Percentiles rank a stretch among this genome's conserved stretches.
These are phyloP conservation scores for Muraenolepis orangiensis DNA, from an alignment of 2,797 vertebrate species.

Conservation along the genomic window DNA sequence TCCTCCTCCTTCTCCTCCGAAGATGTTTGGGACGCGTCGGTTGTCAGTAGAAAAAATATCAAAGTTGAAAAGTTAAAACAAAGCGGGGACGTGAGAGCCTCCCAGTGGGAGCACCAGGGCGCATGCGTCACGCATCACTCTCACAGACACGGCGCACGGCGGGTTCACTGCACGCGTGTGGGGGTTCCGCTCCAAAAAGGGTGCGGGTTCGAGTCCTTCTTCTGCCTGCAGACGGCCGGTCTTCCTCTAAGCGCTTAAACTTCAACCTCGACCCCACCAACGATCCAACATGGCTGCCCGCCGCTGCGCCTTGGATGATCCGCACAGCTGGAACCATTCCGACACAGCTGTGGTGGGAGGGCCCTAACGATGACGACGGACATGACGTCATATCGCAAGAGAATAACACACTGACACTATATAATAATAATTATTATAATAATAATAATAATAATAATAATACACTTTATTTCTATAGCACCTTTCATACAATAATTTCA, in stretches of 20 bases:
- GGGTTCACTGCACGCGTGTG: too few relatives aligned
- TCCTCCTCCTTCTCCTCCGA: background rate
- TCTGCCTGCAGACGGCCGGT: background rate
- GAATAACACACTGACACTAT: too few relatives aligned
- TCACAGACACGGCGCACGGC: too few relatives aligned
- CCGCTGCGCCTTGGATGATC: constrained; percentile 10
- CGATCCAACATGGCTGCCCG: constrained; percentile 2
- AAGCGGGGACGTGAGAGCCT: background rate
- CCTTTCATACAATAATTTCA: too few relatives aligned
- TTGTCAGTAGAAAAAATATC: constrained; percentile 1
- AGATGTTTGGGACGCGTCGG: background rate
- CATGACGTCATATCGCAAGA: background rate
- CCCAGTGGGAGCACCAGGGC: background rate
- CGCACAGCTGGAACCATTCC: constrained; percentile 4
- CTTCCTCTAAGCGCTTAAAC: background rate
- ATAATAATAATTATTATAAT: too few relatives aligned
- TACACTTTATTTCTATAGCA: too few relatives aligned
- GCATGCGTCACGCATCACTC: background rate
- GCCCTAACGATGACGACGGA: too few relatives aligned
- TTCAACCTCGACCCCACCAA: background rate
- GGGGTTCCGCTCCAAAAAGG: background rate
- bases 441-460: too few relatives aligned
- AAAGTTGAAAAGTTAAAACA: background rate
- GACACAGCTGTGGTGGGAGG: background rate
- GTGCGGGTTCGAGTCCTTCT: background rate